Evolutionary conservation across 2,888 invertebrate genomes (phyloP).

Genomic region (Esperia sulphurella): DNA sequence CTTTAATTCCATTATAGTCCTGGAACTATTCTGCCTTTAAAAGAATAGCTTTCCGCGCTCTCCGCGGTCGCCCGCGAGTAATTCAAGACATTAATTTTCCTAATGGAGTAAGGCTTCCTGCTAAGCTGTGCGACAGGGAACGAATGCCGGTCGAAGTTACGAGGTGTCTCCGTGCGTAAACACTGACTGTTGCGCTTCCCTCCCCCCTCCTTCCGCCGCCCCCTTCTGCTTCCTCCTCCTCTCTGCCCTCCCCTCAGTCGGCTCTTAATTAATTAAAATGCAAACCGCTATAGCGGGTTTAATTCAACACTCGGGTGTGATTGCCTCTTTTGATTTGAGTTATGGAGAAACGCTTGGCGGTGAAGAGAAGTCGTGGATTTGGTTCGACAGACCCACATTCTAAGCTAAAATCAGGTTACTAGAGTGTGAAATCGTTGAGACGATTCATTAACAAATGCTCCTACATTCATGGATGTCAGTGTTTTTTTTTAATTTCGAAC

Average conservation of each 20-base stretch:
- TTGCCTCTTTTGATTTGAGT: constrained; percentile 53
- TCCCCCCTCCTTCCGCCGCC: constrained; percentile 13
- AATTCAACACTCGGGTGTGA: constrained; percentile 42
- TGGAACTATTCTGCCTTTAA: constrained; percentile 33
- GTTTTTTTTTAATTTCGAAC: too few species aligned
- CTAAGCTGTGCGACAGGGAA: constrained; percentile 44
- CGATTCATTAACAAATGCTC: too few species aligned
- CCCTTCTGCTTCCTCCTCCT: constrained; percentile 13
- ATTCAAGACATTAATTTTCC: constrained; percentile 79
- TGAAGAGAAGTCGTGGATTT: too few species aligned
- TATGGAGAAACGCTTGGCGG: neutral
- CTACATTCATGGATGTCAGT: too few species aligned
- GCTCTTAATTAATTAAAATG: constrained; percentile 74
- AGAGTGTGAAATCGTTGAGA: too few species aligned
- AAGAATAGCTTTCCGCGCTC: constrained; percentile 23
- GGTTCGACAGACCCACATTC: too few species aligned
- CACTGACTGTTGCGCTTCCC: constrained; percentile 54
- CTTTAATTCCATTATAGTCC: constrained; percentile 17
- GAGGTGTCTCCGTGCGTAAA: constrained; percentile 67
- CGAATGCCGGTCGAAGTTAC: constrained; percentile 30
- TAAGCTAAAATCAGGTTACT: too few species aligned
- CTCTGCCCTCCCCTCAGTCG: constrained; percentile 21
- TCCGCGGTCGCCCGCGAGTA: constrained; percentile 43
- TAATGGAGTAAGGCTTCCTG: constrained; percentile 73
- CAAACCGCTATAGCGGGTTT: constrained; percentile 60